Base-by-base conservation (phyloP, 1,140 invertebrate genomes). In the Aphidius gifuensis region DNA sequence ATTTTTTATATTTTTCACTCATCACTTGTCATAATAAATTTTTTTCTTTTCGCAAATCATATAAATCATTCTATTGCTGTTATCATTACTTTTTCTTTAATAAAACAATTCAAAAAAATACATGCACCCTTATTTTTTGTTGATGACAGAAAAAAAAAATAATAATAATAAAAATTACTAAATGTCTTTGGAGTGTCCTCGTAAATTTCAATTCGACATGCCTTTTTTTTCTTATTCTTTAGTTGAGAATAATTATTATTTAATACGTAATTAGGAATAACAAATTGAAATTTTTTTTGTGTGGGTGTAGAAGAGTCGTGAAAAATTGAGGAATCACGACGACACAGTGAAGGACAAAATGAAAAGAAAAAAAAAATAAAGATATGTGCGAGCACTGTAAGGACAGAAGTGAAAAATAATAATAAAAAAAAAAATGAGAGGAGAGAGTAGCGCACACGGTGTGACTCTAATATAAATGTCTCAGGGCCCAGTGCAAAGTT, bases 401-500 rank as follows among this genome's bases (percentile, higher is more conserved):
- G 47, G 51, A 49, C 23, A 44, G 55, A 56, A 58, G 50, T 62
- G 49, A 59, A 53, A 61, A 42, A 66, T 59, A 66, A 43, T 62
- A 64, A 44, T 40, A 42, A 58, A 57, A 60, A 47, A 57, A 60
- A 61, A 65, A 50, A 47, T 43, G 65, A 63, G 64, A 61, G 68
- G 38, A 11, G 53, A 61, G 60, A 46, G 65, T 43, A 57, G 43
- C 23, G 23, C 47, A 64, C 45, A 64, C 53, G 55, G 60, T 62
- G 46, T 57, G 60, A 68, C 71, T 77, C 77, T 80, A 78, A 80
- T 81, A 80, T 80, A 81, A 80, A 81, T 80, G 78, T 80, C 77
- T 70, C 68, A 68, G 61, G 38, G 71, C 64, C 69, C 76, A 11
- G 44, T 40, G 58, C 42, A 72, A 71, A 78, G 71, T 71, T 73